These are phyloP conservation scores for Phortica okadai DNA, from an alignment of 2,888 invertebrate species.

Conservation along the genomic window DNA sequence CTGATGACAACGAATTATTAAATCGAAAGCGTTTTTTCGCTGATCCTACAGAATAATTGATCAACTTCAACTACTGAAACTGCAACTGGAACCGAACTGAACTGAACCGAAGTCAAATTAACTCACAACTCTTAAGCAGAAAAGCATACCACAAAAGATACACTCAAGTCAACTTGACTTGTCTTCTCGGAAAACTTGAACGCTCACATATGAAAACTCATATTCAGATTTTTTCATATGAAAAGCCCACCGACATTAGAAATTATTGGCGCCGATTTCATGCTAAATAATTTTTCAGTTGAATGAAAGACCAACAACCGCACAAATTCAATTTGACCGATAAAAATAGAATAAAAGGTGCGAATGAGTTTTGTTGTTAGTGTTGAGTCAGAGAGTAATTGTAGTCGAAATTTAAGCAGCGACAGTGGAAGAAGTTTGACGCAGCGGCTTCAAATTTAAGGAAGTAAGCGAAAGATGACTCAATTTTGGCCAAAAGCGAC, in stretches of 20 bases:
- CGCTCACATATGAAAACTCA: background rate
- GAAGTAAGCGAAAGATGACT: conserved; percentile 51
- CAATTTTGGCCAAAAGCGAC: conserved; percentile 10
- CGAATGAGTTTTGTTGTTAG: conserved; percentile 38
- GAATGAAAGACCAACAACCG: conserved; percentile 14
- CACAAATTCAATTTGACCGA: conserved; percentile 23
- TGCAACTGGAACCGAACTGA: background rate
- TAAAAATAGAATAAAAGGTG: background rate
- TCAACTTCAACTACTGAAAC: background rate
- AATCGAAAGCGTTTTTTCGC: conserved; percentile 9
- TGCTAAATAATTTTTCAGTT: background rate
- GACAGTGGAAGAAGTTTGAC: conserved; percentile 17
- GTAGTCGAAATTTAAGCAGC: background rate
- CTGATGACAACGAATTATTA: conserved; percentile 7
- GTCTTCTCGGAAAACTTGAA: conserved; percentile 17
- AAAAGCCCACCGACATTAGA: background rate
- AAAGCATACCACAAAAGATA: background rate
- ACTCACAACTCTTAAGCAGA: background rate
- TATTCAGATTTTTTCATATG: conserved; percentile 1
- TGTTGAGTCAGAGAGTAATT: too few relatives aligned
- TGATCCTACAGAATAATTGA: conserved; percentile 20
- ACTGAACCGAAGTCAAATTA: background rate
- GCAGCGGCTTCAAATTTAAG: conserved; percentile 62
- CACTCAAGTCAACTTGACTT: background rate
- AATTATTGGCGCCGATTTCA: background rate